These are phyloP conservation scores for Sinohyriopsis cumingii DNA, from an alignment of 2,888 invertebrate genomes.

Conservation along the genomic window DNA sequence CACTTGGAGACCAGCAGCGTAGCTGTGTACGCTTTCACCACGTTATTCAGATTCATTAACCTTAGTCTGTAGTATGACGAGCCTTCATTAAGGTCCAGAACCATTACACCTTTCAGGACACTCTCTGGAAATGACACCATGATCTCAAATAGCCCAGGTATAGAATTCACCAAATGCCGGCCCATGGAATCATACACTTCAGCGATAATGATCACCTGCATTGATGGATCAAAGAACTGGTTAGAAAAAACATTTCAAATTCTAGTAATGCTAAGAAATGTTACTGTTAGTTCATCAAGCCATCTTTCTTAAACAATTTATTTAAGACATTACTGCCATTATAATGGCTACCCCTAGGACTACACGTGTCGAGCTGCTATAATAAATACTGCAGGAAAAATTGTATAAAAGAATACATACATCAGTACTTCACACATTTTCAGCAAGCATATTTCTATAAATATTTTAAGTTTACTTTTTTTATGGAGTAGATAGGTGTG, in stretches of 20 bases:
- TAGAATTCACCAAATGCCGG: slow-evolving; percentile 52
- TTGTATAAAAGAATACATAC: no score
- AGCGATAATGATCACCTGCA: slow-evolving; percentile 50
- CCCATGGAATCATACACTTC: slow-evolving; percentile 49
- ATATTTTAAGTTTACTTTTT: no score
- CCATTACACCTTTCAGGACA: slow-evolving; percentile 50
- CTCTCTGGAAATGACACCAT: slow-evolving; percentile 57
- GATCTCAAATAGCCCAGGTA: slow-evolving; percentile 54
- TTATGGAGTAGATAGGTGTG: no score
- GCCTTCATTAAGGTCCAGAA: slow-evolving; percentile 48
- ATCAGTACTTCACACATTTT: no score
- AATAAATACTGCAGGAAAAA: no score
- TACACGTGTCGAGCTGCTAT: no score
- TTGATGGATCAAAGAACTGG: neutral
- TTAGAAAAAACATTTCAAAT: neutral
- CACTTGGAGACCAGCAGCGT: slow-evolving; percentile 43
- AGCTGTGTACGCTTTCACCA: slow-evolving; percentile 52
- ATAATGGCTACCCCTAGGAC: neutral
- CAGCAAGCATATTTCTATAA: no score
- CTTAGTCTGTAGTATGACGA: slow-evolving; percentile 57
- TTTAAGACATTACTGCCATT: neutral
- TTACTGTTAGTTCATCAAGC: no score
- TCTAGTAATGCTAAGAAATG: neutral
- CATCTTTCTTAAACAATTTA: no score
- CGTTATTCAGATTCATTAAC: slow-evolving; percentile 47